Conservation (phyloP, 2,113 vertebrate species). For the Brachypodius melanocephalos region DNA sequence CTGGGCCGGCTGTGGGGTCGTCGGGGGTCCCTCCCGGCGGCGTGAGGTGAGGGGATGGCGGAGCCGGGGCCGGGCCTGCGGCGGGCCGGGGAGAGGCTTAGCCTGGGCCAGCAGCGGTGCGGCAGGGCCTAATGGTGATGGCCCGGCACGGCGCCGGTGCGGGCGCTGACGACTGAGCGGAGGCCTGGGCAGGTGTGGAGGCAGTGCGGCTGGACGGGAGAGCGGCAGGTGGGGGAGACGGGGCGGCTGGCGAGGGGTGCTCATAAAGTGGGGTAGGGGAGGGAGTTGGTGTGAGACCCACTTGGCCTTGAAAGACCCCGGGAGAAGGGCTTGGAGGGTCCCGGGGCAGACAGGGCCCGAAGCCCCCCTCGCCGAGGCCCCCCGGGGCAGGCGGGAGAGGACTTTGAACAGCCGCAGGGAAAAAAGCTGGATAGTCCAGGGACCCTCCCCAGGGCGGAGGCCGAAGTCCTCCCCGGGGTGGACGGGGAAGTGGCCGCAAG, state of each 20-base stretch:
- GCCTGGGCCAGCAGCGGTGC: neutral
- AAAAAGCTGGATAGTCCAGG: neutral
- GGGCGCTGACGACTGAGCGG: neutral
- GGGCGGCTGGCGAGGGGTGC: neutral
- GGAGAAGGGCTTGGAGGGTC: neutral
- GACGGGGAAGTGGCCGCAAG: neutral
- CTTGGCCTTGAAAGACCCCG: neutral
- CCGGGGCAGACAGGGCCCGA: neutral
- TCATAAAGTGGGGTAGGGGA: rapidly evolving
- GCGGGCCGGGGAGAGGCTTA: neutral
- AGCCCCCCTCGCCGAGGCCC: neutral
- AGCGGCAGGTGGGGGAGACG: neutral
- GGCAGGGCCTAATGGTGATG: neutral
- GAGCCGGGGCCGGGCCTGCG: neutral
- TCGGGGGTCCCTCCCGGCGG: neutral
- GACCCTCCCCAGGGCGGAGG: neutral
- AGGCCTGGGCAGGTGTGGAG: neutral
- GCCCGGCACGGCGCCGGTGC: neutral
- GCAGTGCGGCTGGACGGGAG: neutral
- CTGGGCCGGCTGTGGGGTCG: neutral
- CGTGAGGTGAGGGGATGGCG: neutral
- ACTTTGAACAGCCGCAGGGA: neutral
- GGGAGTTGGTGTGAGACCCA: neutral
- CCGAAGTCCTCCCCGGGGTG: too few relatives aligned
- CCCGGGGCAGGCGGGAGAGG: neutral